Base-by-base conservation (phyloP, 2,113 vertebrate genomes). In the Nothoprocta pentlandii region DNA sequence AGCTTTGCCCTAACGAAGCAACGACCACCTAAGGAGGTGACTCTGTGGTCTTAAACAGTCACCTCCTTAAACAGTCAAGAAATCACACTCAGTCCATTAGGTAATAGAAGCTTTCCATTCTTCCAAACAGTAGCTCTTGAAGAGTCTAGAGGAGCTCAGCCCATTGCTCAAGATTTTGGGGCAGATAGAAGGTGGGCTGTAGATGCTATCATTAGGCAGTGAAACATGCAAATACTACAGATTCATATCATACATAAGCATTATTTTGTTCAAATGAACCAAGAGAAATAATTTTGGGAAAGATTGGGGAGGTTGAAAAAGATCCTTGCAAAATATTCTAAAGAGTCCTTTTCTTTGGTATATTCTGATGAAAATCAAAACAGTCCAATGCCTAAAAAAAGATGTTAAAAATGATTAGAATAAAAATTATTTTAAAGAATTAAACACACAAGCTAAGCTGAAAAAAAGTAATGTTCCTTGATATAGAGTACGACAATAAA, bases 11-110 rank as follows among this genome's bases (percentile, higher is more conserved):
- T 47, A 89, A 83, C 15, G 94, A 97, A 96, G 92, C 89, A 92
- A 93, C 63, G 93, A 96, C 96, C 97, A 97, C 95, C 97, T 97
- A 97, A 95, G 97, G 96, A 97, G 96, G 94, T 89, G 84, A 92
- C 93, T 95, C 96, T 95, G 94, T 95, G 95, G 95, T 95, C 93
- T 94, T 90, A 95, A 96, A 95, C 94, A 95, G 92, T 86, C 94
- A 96, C 94, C 90, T 96, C 89, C 91, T 93, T 66, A 95, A 93
- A 96, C 9, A 6, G 80, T 88, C 85, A 90, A 95, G 92, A 94
- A 91, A 94, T 94, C 70, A 93, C 87, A 92, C 63, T 97, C 93
- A 94, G 95, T 83, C 87, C 78, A 92, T 87, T 93, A 96, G 89
- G 87, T 77, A 77, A 64, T 70, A 96, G 73, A 94, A 96, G 63